phyloP scores from a whole-genome alignment of 2,888 invertebrate species.

The Aromia moschata region DNA sequence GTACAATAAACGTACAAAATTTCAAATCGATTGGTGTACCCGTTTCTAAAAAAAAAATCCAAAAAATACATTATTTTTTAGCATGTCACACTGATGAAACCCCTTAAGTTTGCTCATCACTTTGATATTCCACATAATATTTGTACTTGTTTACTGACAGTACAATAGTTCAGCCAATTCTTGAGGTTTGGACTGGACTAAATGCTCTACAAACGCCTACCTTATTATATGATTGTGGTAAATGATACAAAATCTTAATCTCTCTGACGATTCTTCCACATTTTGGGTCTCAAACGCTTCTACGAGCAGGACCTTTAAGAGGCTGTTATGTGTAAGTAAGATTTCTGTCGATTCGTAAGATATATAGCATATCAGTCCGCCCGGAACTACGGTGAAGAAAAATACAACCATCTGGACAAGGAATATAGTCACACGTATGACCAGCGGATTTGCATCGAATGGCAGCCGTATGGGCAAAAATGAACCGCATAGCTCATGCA shows the following conservation, averaged over 20 bases:
- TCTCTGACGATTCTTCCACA: constrained; percentile 5
- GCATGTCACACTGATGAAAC: too few relatives aligned
- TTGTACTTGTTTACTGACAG: too few relatives aligned
- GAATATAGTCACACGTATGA: constrained; percentile 22
- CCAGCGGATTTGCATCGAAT: constrained; percentile 15
- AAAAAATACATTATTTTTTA: too few relatives aligned
- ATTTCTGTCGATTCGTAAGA: constrained; percentile 30
- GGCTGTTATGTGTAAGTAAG: constrained; percentile 27
- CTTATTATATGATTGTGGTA: constrained; percentile 34
- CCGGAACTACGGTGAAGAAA: constrained; percentile 3
- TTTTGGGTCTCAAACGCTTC: constrained; percentile 23
- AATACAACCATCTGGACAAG: constrained; percentile 9
- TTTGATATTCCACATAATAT: too few relatives aligned
- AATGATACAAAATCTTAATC: constrained; percentile 26
- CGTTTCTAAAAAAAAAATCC: too few relatives aligned
- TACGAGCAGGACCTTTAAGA: constrained; percentile 23
- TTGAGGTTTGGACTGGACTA: too few relatives aligned
- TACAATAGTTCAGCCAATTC: too few relatives aligned
- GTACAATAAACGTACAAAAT: too few relatives aligned
- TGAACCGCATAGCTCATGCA: constrained; percentile 29
- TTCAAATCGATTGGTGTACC: too few relatives aligned
- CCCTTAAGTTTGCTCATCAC: too few relatives aligned
- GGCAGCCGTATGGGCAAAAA: constrained; percentile 31
- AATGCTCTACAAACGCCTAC: too few relatives aligned
- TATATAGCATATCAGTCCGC: constrained; percentile 24